Percentiles rank a stretch among this genome's conserved stretches.
phyloP scores from a whole-genome alignment of 2,888 invertebrate species.

The Oxytorus armatus region DNA sequence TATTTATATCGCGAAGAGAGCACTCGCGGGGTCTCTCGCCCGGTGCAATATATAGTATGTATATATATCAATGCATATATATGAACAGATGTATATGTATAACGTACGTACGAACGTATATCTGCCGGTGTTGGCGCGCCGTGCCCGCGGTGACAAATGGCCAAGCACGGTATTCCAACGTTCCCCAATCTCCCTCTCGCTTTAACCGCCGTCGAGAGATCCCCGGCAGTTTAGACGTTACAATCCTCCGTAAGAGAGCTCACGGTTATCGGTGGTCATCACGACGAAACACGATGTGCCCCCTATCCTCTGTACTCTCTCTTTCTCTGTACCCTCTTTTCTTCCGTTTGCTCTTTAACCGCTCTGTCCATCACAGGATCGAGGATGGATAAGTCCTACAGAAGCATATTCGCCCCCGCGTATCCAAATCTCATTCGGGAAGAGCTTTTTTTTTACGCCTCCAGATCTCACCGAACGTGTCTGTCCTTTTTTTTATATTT shows the following conservation, averaged over 20 bases:
- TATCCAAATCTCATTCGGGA: constrained; percentile 58
- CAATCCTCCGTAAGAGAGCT: constrained; percentile 65
- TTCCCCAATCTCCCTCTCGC: constrained; percentile 24
- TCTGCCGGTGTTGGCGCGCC: constrained; percentile 44
- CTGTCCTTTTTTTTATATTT: not conserved
- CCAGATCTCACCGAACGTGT: constrained; percentile 8
- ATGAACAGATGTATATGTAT: constrained; percentile 4
- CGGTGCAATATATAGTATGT: constrained; percentile 44
- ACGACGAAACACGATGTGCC: constrained; percentile 63
- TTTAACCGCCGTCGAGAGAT: constrained; percentile 38
- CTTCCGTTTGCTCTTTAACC: not conserved
- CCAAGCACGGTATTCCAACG: constrained; percentile 69
- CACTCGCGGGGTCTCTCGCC: constrained; percentile 56
- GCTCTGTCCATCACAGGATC: constrained; percentile 50
- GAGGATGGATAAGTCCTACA: constrained; percentile 40
- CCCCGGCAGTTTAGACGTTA: constrained; percentile 61
- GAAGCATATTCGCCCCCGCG: constrained; percentile 69
- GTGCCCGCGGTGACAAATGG: constrained; percentile 70
- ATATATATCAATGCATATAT: constrained; percentile 3
- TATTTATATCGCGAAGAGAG: constrained; percentile 68
- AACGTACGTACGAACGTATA: constrained; percentile 35
- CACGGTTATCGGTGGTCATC: constrained; percentile 66
- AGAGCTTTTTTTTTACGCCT: constrained; percentile 44
- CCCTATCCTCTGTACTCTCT: constrained; percentile 59
- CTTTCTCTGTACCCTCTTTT: constrained; percentile 21